These are phyloP conservation scores for Eueremaeus valkanovi DNA, from an alignment of 2,888 invertebrate genomes.

Conservation along the genomic window DNA sequence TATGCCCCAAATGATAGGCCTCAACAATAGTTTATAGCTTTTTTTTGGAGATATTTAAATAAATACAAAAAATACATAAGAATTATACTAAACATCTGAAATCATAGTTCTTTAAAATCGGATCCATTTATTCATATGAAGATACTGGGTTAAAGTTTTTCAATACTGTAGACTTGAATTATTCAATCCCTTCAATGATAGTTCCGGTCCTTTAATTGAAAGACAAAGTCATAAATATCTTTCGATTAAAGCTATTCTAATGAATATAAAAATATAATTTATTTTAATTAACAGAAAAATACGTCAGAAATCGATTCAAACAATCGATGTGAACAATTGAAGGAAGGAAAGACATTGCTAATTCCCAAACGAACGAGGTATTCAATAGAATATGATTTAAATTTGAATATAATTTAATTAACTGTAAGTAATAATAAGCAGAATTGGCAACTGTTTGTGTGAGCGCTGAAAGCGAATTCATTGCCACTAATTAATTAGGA, in stretches of 20 bases:
- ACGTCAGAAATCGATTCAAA: background rate
- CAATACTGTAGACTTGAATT: too few species aligned
- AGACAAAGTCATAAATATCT: background rate
- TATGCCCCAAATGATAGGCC: too few species aligned
- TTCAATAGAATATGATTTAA: background rate
- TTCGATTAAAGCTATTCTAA: background rate
- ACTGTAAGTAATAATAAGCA: too few species aligned
- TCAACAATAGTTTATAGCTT: too few species aligned
- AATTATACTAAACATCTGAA: too few species aligned
- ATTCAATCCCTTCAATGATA: too few species aligned
- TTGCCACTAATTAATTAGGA: background rate
- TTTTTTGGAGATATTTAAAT: background rate
- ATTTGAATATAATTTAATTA: background rate
- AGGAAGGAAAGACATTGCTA: background rate
- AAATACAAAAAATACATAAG: too few species aligned
- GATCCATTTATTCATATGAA: too few species aligned
- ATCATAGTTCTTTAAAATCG: too few species aligned
- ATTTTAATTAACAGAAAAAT: constrained; percentile 16
- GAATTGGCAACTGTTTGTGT: background rate
- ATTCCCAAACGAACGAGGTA: background rate
- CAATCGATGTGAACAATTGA: background rate
- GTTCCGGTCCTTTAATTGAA: background rate
- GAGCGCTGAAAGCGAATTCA: background rate
- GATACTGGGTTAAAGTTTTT: too few species aligned
- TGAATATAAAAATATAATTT: background rate